A percentile compares a stretch with the other conserved stretches of the same genome.
Evolutionary conservation across 2,888 invertebrate species (phyloP).

Genomic region (Thymelicus lineola): DNA sequence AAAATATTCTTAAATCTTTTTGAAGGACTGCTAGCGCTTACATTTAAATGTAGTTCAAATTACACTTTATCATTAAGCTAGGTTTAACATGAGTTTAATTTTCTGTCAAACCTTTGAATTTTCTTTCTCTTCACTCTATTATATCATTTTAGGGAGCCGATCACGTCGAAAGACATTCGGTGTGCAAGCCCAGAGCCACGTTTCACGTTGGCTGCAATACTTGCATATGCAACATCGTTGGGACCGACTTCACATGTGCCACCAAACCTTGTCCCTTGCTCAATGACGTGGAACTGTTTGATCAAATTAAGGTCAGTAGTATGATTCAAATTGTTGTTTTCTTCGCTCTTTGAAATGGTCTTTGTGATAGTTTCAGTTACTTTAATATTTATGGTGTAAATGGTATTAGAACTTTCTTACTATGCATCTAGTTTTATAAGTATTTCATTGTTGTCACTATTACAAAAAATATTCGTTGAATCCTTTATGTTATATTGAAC

Average conservation of each 20-base stretch:
- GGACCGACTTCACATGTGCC: slow-evolving; percentile 74
- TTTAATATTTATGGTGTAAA: no score
- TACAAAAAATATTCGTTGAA: no score
- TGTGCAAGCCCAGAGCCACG: slow-evolving; percentile 68
- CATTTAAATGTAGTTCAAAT: no score
- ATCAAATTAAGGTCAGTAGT: slow-evolving; percentile 63
- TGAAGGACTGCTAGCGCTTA: no score
- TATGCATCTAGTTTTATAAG: no score
- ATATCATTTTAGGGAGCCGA: slow-evolving; percentile 60
- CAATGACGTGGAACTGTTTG: slow-evolving; percentile 73
- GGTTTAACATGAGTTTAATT: no score
- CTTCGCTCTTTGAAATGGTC: background rate
- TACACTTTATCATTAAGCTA: background rate
- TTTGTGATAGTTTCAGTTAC: no score
- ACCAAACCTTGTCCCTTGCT: slow-evolving; percentile 76
- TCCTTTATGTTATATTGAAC: no score
- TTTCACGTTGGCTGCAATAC: slow-evolving; percentile 78
- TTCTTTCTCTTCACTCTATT: background rate
- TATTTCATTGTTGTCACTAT: no score
- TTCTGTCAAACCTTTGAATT: background rate
- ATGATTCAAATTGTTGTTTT: background rate
- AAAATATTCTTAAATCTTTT: no score
- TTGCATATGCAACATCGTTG: slow-evolving; percentile 72
- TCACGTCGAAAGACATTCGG: slow-evolving; percentile 68
- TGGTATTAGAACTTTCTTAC: no score